Percentiles rank a stretch among this genome's conserved stretches.
phyloP scores from a whole-genome alignment of 2,797 vertebrate species.

The Cuculus canorus region DNA sequence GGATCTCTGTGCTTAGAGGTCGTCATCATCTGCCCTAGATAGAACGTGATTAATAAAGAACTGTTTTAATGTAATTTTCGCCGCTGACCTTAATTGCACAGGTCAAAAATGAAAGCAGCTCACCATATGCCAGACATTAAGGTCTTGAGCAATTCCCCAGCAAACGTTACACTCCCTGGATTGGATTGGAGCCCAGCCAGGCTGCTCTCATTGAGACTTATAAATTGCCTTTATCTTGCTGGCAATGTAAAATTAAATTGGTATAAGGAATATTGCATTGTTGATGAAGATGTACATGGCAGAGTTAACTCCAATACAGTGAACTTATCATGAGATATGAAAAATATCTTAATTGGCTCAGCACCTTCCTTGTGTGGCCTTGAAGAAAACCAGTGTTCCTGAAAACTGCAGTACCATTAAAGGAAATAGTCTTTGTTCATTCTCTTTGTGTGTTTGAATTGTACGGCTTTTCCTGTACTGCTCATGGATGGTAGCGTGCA shows the following conservation, averaged over 20 bases:
- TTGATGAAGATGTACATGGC: conserved; percentile 69
- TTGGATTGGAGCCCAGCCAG: conserved; percentile 64
- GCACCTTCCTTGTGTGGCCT: conserved; percentile 32
- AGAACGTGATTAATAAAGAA: conserved; percentile 68
- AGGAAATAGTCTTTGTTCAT: conserved; percentile 27
- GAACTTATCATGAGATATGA: conserved; percentile 43
- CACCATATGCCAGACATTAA: conserved; percentile 71
- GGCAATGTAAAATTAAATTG: conserved; percentile 70
- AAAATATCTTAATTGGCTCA: conserved; percentile 62
- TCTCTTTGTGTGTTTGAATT: conserved; percentile 18
- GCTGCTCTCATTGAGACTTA: conserved; percentile 60
- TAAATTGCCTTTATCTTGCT: conserved; percentile 72
- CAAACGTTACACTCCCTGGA: conserved; percentile 59
- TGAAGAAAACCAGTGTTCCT: conserved; percentile 39
- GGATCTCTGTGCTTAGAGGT: conserved; percentile 43
- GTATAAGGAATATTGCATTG: conserved; percentile 63
- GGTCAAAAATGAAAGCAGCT: conserved; percentile 69
- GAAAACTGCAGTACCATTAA: conserved; percentile 27
- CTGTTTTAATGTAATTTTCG: conserved; percentile 67
- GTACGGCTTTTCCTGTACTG: not conserved
- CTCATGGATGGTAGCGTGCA: not conserved
- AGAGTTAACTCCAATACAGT: conserved; percentile 50
- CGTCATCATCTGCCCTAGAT: conserved; percentile 45
- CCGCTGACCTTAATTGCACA: conserved; percentile 64
- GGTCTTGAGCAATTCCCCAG: conserved; percentile 61